phyloP scores from a whole-genome alignment of 1,140 invertebrate genomes.

The Galleria mellonella region DNA sequence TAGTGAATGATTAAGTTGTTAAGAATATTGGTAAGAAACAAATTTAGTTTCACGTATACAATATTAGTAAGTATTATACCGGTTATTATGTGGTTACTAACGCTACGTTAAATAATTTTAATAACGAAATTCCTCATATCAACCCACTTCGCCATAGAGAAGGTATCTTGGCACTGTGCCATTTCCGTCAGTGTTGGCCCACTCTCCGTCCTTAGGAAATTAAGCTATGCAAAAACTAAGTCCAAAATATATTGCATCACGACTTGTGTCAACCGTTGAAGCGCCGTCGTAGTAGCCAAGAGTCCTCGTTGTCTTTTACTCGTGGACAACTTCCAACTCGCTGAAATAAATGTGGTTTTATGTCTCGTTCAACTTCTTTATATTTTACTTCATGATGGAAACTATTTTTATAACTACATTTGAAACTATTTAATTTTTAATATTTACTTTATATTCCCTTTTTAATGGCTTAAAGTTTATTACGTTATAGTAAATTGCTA shows the following conservation, averaged over 20 bases:
- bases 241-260: conserved; percentile 22
- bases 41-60: too few relatives aligned
- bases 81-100: too few relatives aligned
- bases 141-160: conserved; percentile 23
- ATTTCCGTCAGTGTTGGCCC: conserved; percentile 31
- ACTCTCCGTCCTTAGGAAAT: conserved; percentile 29
- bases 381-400: too few relatives aligned
- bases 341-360: neutral
- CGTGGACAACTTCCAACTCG: conserved; percentile 1
- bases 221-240: conserved; percentile 35
- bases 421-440: too few relatives aligned
- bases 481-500: too few relatives aligned
- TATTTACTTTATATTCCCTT: too few relatives aligned
- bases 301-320: conserved; percentile 4
- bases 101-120: conserved; percentile 27
- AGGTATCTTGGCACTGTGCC: conserved; percentile 40
- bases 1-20: too few relatives aligned
- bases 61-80: too few relatives aligned
- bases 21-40: too few relatives aligned
- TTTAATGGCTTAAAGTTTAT: too few relatives aligned
- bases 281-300: conserved; percentile 3
- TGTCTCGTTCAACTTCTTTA: too few relatives aligned
- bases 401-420: too few relatives aligned
- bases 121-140: conserved; percentile 49
- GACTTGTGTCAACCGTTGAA: conserved; percentile 12